phyloP scores from a whole-genome alignment of 2,888 invertebrate genomes.

The Siphlonurus alternatus region DNA sequence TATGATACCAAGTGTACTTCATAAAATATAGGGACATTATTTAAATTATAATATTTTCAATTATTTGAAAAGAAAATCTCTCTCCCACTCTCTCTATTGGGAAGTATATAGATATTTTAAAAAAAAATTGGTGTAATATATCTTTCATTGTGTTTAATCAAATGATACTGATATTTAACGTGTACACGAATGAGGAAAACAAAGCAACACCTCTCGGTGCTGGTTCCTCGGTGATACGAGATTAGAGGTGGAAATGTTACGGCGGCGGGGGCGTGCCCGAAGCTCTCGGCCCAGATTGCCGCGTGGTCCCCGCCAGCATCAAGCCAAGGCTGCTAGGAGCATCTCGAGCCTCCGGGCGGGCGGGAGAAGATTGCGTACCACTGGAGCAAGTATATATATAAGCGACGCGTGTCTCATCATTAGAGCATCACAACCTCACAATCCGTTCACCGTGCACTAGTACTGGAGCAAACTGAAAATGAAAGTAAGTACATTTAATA shows the following conservation, averaged over 20 bases:
- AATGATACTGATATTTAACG: too few species aligned
- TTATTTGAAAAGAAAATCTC: too few species aligned
- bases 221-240: background rate
- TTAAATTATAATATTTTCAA: too few species aligned
- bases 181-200: background rate
- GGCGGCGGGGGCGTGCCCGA: background rate
- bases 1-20: too few species aligned
- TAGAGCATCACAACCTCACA: background rate
- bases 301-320: too few species aligned
- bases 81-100: too few species aligned
- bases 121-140: background rate
- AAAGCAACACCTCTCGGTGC: background rate
- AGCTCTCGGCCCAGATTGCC: background rate
- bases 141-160: background rate
- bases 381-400: background rate
- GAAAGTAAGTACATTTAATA: background rate
- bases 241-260: background rate
- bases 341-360: background rate
- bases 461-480: background rate
- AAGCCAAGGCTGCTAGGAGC: background rate
- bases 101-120: too few species aligned
- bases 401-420: background rate
- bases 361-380: background rate
- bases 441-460: background rate
- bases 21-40: too few species aligned